These are phyloP conservation scores for Macquaria australasica DNA, from an alignment of 2,113 vertebrate species.

Conservation along the genomic window DNA sequence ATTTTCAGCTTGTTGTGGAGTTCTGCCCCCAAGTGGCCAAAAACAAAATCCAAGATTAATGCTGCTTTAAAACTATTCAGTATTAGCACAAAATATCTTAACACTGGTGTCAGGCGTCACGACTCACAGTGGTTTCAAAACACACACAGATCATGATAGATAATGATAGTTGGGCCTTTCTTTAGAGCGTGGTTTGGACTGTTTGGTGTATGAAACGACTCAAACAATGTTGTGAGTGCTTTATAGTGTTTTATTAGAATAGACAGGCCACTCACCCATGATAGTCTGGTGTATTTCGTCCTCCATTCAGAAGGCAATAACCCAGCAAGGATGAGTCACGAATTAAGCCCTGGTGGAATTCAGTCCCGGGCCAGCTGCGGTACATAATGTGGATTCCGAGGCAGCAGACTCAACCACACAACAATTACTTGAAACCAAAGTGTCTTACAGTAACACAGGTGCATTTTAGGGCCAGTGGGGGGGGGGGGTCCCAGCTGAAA, in stretches of 20 bases:
- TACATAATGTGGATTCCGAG: constrained; percentile 41
- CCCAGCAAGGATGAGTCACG: constrained; percentile 44
- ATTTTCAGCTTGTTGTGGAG: neutral
- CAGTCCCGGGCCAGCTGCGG: constrained; percentile 42
- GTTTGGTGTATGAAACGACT: neutral
- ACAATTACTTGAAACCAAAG: constrained; percentile 20
- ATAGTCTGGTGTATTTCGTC: constrained; percentile 9
- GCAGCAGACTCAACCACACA: constrained; percentile 33
- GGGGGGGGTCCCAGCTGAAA: neutral
- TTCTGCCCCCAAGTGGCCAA: neutral
- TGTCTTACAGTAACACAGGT: constrained; percentile 24
- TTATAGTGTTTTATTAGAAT: constrained; percentile 7
- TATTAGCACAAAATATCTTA: neutral
- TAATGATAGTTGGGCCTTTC: neutral
- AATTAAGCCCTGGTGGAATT: constrained; percentile 37
- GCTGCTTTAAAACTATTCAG: neutral
- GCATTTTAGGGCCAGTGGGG: neutral
- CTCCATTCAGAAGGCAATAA: constrained; percentile 18
- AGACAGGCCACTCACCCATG: constrained; percentile 5
- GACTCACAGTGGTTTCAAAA: neutral
- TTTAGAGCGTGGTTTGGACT: neutral
- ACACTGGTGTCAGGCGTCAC: neutral
- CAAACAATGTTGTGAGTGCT: neutral
- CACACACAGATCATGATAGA: neutral
- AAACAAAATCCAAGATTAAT: neutral